Evolutionary conservation across 2,113 vertebrate species (phyloP).

Genomic region (Microcebus tavaratra): DNA sequence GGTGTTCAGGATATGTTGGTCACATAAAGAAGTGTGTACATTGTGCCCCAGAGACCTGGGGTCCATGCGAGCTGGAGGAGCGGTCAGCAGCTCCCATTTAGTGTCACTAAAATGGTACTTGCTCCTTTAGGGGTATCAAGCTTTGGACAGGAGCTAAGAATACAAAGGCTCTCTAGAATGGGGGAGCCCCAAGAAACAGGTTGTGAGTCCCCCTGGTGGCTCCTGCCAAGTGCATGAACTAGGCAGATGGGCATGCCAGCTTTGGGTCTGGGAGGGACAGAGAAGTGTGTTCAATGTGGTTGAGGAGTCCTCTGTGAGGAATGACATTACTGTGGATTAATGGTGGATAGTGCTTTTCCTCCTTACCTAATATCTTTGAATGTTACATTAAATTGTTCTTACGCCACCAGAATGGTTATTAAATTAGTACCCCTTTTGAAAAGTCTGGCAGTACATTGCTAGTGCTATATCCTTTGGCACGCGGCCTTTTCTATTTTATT

Average conservation of each 20-base stretch:
- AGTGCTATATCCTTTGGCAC: neutral
- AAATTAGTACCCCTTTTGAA: constrained; percentile 50
- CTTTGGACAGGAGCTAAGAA: neutral
- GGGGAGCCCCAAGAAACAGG: neutral
- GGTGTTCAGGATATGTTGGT: neutral
- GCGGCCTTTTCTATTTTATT: constrained; percentile 19
- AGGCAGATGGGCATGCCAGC: neutral
- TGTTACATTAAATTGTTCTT: constrained; percentile 49
- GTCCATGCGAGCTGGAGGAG: neutral
- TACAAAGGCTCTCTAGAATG: neutral
- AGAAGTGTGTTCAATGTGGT: neutral
- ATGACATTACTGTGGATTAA: neutral
- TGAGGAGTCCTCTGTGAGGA: neutral
- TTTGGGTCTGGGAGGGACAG: neutral
- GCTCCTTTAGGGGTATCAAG: neutral
- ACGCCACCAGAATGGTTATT: constrained; percentile 49
- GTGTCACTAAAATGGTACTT: neutral
- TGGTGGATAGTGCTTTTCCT: neutral
- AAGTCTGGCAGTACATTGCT: constrained; percentile 40
- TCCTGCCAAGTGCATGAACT: neutral
- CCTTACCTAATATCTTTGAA: constrained; percentile 32
- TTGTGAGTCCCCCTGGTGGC: neutral
- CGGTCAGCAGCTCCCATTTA: neutral
- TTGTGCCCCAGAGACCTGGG: neutral
- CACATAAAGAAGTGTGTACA: neutral